Base-by-base conservation (phyloP, 2,888 invertebrate species). In the Dermolepida albohirtum region DNA sequence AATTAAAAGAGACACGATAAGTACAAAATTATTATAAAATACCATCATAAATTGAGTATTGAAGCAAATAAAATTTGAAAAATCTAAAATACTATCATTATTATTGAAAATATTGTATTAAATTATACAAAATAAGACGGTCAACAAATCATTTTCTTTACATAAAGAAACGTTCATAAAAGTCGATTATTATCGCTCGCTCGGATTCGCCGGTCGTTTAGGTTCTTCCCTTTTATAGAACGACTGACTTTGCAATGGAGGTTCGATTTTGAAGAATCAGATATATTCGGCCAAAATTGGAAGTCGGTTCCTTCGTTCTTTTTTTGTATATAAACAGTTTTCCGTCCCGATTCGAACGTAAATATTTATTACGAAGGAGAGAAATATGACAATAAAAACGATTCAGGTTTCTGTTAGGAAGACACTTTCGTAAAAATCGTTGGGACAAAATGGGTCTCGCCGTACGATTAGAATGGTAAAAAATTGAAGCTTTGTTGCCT, bases 301-400 rank as follows among this genome's bases (percentile, higher is more conserved):
- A 62, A 47, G 34, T 62, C 47, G 59, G 34, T 22, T n/a, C 44
- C 44, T 57, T 27, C 10, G 2, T 8, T 39, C 11, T 39, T 47
- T 29, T 40, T 40, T 40, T 54, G 40, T 41, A 40, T 14, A 54
- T 54, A 51, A 54, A 54, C 54, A 54, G 39, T 54, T 40, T 40
- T 39, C 54, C 34, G 29, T 29, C 27, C 51, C 40, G 54, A 11
- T 40, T 29, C 49, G 44, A 34, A 47, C 59, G 47, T 62, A 62
- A 62, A 62, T 62, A 62, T 62, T 62, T 62, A 62, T 62, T 47
- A 62, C 47, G n/a, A 44, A 34, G 47, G 29, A 29, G 47, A 47
- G 59, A 47, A 62, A 62, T 62, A 62, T 62, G 47, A 62, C 59
- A 62, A 62, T 62, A 44, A 62, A 62, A 62, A 62, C 59, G 59